phyloP scores from a whole-genome alignment of 2,797 vertebrate genomes.

The Sebastes baramenuke region DNA sequence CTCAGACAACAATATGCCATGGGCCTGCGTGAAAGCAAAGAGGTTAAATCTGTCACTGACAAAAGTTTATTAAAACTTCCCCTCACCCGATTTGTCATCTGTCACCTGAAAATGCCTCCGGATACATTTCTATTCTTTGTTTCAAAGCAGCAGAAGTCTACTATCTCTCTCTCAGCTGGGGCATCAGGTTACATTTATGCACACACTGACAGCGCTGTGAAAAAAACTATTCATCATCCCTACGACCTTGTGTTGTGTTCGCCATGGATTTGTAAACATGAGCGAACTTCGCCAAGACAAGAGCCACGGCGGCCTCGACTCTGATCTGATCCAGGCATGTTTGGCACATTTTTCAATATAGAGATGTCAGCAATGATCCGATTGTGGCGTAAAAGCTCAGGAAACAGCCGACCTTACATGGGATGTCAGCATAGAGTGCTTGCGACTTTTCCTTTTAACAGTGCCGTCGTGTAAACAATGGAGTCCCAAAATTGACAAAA shows the following conservation, averaged over 20 bases:
- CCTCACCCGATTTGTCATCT: constrained; percentile 28
- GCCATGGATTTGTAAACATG: constrained; percentile 37
- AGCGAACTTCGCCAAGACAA: background rate
- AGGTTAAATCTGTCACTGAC: constrained; percentile 39
- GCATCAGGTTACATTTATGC: constrained; percentile 17
- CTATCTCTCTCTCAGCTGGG: background rate
- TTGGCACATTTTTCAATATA: background rate
- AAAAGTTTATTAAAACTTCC: constrained; percentile 40
- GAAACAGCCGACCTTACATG: background rate
- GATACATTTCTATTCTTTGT: constrained; percentile 16
- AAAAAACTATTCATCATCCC: constrained; percentile 20
- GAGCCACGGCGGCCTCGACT: background rate
- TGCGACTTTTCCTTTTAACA: background rate
- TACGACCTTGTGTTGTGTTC: constrained; percentile 12
- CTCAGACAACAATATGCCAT: background rate
- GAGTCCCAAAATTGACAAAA: background rate
- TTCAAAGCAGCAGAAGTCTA: constrained; percentile 7
- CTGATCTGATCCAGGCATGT: background rate
- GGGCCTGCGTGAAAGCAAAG: background rate
- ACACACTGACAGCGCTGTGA: background rate
- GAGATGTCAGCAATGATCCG: background rate
- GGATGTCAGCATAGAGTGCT: background rate
- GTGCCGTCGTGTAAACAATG: background rate
- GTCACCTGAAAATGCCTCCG: constrained; percentile 19
- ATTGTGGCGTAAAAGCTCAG: background rate